Conservation (phyloP, 2,888 invertebrate genomes). For the Sminthurinus aureus region DNA sequence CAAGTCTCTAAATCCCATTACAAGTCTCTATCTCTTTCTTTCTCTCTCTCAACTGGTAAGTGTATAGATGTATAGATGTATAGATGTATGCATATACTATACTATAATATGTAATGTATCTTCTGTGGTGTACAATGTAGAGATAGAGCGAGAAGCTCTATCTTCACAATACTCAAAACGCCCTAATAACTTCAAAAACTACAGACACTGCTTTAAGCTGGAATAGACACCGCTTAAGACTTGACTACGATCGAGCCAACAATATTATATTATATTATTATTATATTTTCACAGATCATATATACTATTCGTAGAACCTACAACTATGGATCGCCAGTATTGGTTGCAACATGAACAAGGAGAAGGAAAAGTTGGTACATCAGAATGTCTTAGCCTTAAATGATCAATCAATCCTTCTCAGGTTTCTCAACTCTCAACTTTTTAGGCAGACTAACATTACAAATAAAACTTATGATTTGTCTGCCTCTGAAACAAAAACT, state of each 20-base stretch:
- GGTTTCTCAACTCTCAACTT: constrained; percentile 21
- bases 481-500: constrained; percentile 8
- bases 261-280: background rate
- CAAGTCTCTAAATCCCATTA: constrained; percentile 43
- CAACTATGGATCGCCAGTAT: background rate
- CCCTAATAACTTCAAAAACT: constrained; percentile 18
- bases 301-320: background rate
- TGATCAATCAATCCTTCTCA: constrained; percentile 28
- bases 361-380: background rate
- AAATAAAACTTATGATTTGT: background rate
- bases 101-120: background rate
- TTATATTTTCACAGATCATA: background rate
- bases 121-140: no score
- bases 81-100: background rate
- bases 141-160: background rate
- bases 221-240: background rate
- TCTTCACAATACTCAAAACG: constrained; percentile 15
- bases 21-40: constrained; percentile 28
- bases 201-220: background rate
- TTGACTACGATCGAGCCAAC: background rate
- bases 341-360: background rate
- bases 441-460: background rate
- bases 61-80: background rate
- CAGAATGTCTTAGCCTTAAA: constrained; percentile 2
- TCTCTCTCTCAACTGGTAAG: background rate